Base-by-base conservation (phyloP, 2,113 vertebrate genomes). In the Poeciliopsis occidentalis region DNA sequence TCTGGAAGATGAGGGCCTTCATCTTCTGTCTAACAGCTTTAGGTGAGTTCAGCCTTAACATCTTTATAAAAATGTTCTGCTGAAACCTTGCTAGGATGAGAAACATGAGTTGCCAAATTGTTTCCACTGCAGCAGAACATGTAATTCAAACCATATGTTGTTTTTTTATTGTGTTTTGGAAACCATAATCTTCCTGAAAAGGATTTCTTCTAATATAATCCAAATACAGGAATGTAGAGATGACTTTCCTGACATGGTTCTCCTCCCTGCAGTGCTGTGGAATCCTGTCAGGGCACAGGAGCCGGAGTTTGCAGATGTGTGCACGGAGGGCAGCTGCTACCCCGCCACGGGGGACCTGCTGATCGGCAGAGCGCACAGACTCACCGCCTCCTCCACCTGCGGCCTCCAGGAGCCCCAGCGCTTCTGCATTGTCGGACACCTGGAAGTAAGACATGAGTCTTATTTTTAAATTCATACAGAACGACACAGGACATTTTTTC, bases 291-390 rank as follows among this genome's bases (percentile, higher is more conserved):
- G 78, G 62, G 90, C 94, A 0, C 95, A 94, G 84, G 82, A 92
- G 19, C 96, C 97, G 0, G 95, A 96, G 37, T 95, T 94, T 71
- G 95, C 93, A 81, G 95, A 96, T 63, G 94, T 95, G 57, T 99
- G 97, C 79, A 95, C 96, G 0, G 95, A 98, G 80, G 97, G 97
- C 31, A 99, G 97, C 90, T 98, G 97, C 85, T 97, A 99, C 83
- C 97, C 97, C 0, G 96, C 96, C 90, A 99, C 97, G 0, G 97
- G 97, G 3, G 97, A 98, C 92, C 95, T 99, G 76, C 92, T 99
- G 75, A 97, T 97, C 78, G 97, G 97, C 76, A 92, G 97, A 15
- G 93, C 96, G 8, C 90, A 95, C 82, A 95, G 91, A 60, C 95
- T 98, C 3, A 87, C 67, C 1, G 95, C 93, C 80, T 95, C 96